A percentile compares a stretch with the other conserved stretches of the same genome.
Evolutionary conservation across 2,797 vertebrate genomes (phyloP).

Genomic region (Ispidina picta): DNA sequence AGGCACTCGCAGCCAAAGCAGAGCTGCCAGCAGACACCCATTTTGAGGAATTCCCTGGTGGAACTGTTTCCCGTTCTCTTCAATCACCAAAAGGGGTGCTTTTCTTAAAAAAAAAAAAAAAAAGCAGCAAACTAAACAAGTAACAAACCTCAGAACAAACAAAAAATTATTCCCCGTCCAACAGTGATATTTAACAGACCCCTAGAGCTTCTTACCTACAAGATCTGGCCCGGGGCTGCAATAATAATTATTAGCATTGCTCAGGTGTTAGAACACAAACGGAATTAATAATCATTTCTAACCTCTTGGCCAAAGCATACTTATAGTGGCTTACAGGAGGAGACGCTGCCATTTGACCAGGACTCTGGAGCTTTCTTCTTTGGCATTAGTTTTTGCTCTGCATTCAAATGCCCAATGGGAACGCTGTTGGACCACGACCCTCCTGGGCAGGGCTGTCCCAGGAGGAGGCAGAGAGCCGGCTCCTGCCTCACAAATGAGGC

Average conservation of each 20-base stretch:
- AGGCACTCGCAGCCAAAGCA: not conserved
- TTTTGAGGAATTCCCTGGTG: not conserved
- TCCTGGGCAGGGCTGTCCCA: not conserved
- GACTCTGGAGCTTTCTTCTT: rapidly evolving
- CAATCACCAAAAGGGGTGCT: not conserved
- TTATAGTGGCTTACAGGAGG: not conserved
- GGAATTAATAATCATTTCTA: not conserved
- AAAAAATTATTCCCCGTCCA: not conserved
- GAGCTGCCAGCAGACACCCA: not conserved
- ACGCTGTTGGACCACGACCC: rapidly evolving
- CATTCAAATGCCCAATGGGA: rapidly evolving
- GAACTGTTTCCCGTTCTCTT: not conserved
- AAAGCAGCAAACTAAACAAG: not conserved
- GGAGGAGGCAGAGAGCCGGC: not conserved
- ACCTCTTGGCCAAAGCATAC: slow-evolving; percentile 10
- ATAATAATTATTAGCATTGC: not conserved
- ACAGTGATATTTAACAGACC: not conserved
- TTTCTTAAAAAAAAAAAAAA: not conserved
- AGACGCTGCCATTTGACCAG: rapidly evolving
- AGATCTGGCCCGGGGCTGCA: not conserved
- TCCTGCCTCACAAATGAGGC: not conserved
- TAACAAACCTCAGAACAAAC: not conserved
- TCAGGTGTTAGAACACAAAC: not conserved
- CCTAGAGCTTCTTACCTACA: not conserved
- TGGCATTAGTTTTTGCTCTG: rapidly evolving